Evolutionary conservation across 2,113 vertebrate species (phyloP).

Genomic region (Corythornis vintsioides): DNA sequence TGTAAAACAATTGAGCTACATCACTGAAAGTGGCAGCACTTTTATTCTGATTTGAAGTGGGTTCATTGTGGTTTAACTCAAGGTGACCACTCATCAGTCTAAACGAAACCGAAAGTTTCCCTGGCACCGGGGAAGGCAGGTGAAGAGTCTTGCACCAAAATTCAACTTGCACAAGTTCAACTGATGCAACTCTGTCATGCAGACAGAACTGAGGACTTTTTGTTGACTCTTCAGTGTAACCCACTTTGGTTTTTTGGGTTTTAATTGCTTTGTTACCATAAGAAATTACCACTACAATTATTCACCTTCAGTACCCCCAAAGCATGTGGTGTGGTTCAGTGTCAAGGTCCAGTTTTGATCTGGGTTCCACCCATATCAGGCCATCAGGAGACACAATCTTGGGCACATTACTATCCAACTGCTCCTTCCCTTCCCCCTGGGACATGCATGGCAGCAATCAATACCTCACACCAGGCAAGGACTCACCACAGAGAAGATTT

Average conservation of each 20-base stretch:
- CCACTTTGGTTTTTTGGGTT: too few species aligned
- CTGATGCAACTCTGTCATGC: neutral
- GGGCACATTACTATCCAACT: neutral
- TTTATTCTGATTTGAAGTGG: neutral
- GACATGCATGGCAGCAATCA: neutral
- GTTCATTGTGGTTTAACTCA: neutral
- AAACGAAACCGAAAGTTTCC: neutral
- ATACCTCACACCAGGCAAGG: neutral
- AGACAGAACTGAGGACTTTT: neutral
- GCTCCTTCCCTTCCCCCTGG: neutral
- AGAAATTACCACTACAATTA: neutral
- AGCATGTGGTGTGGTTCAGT: neutral
- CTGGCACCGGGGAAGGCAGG: neutral
- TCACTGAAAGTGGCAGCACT: neutral
- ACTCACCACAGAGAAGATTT: neutral
- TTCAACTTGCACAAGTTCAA: neutral
- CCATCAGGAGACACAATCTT: neutral
- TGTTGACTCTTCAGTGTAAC: neutral
- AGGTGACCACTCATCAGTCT: neutral
- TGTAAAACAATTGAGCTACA: neutral
- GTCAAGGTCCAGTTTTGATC: neutral
- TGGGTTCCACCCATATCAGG: neutral
- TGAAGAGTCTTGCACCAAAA: neutral
- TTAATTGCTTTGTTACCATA: neutral
- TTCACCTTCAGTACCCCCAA: neutral